Evolutionary conservation across 1,140 invertebrate genomes (phyloP).

Genomic region (Monomorium pharaonis): DNA sequence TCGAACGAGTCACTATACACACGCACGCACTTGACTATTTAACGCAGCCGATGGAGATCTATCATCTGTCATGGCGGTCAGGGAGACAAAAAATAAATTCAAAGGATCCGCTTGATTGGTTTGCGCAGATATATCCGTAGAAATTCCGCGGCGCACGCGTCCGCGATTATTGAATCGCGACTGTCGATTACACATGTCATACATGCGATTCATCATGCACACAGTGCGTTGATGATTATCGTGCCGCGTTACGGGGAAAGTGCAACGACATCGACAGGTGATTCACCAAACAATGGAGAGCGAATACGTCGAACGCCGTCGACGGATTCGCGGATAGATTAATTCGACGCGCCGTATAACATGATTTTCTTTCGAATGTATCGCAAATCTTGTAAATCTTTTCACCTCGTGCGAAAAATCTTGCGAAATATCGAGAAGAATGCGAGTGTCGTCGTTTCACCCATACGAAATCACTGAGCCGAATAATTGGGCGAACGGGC

Average conservation of each 20-base stretch:
- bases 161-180: conserved; percentile 5
- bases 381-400: background rate
- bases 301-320: too few relatives aligned
- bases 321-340: conserved; percentile 21
- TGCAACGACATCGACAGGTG: conserved; percentile 31
- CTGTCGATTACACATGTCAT: conserved; percentile 6
- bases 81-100: conserved; percentile 8
- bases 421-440: conserved; percentile 15
- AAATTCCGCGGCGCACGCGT: conserved; percentile 18
- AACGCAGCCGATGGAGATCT: conserved; percentile 37
- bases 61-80: conserved; percentile 32
- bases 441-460: background rate
- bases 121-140: background rate
- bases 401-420: background rate
- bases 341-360: background rate
- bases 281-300: conserved; percentile 18
- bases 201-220: conserved; percentile 2
- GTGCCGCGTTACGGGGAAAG: background rate
- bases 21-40: background rate
- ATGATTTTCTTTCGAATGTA: background rate
- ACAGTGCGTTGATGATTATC: background rate
- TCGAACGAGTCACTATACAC: background rate
- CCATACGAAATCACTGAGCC: conserved; percentile 19
- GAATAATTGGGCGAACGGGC: conserved; percentile 28
- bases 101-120: background rate